phyloP scores from a whole-genome alignment of 2,113 vertebrate genomes.

The Toxostoma redivivum region DNA sequence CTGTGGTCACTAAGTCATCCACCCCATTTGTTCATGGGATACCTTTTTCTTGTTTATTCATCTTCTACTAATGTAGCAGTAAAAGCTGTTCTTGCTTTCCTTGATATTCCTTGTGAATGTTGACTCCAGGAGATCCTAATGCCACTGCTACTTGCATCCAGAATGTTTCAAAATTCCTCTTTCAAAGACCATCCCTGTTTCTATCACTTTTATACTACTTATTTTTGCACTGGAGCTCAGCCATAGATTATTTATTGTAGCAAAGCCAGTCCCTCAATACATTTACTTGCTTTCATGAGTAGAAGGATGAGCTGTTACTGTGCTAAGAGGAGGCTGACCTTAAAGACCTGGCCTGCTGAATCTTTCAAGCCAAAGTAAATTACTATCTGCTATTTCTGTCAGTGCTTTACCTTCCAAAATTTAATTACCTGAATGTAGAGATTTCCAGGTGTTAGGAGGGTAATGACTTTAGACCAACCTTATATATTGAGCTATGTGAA shows the following conservation, averaged over 20 bases:
- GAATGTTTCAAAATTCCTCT: background rate
- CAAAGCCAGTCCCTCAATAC: background rate
- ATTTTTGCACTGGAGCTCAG: background rate
- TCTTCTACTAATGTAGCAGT: background rate
- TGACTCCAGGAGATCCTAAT: background rate
- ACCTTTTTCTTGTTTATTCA: background rate
- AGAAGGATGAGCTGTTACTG: background rate
- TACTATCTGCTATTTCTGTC: background rate
- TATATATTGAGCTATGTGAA: background rate
- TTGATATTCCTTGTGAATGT: background rate
- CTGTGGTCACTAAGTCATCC: background rate
- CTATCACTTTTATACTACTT: background rate
- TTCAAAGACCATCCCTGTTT: background rate
- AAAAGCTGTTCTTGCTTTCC: background rate
- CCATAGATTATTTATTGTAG: background rate
- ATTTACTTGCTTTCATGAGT: background rate
- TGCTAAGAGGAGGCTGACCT: background rate
- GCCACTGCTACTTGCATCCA: background rate
- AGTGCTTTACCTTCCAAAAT: background rate
- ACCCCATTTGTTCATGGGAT: background rate
- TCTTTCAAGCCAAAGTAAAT: background rate
- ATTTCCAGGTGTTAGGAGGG: background rate
- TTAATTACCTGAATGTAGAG: background rate
- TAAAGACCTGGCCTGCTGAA: background rate
- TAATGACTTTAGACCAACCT: background rate